A percentile compares a stretch with the other conserved stretches of the same genome.
phyloP scores from a whole-genome alignment of 2,888 invertebrate genomes.

The Apamea epomidion region DNA sequence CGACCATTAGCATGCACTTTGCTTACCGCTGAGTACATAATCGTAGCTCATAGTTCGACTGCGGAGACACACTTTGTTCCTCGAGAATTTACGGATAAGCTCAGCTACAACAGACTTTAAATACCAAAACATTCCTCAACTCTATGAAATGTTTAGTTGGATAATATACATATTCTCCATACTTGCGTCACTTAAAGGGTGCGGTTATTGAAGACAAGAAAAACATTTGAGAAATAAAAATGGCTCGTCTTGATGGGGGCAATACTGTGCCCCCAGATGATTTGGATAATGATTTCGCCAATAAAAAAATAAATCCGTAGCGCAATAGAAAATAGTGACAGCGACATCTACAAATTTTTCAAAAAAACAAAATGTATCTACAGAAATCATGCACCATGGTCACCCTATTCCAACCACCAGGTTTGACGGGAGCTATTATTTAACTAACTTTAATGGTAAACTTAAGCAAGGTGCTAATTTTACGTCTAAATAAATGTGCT shows the following conservation, averaged over 20 bases:
- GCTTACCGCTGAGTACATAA: constrained; percentile 65
- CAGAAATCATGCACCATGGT: constrained; percentile 13
- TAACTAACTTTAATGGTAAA: constrained; percentile 27
- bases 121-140: neutral
- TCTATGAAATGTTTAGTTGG: neutral
- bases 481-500: constrained; percentile 43
- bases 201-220: neutral
- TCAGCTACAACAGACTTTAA: neutral
- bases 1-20: constrained; percentile 72
- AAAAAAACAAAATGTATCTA: neutral
- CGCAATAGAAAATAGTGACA: neutral
- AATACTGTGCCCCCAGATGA: neutral
- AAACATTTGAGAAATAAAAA: neutral
- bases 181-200: neutral
- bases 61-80: neutral
- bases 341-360: neutral
- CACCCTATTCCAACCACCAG: constrained; percentile 1
- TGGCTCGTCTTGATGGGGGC: too few relatives aligned
- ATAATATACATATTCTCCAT: neutral
- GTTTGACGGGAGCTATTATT: constrained; percentile 25
- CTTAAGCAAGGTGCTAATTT: constrained; percentile 43
- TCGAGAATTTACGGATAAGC: constrained; percentile 19
- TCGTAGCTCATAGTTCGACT: constrained; percentile 44
- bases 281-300: neutral
- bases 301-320: neutral